Base-by-base conservation (phyloP, 1,140 invertebrate genomes). In the Drosophila pachea region DNA sequence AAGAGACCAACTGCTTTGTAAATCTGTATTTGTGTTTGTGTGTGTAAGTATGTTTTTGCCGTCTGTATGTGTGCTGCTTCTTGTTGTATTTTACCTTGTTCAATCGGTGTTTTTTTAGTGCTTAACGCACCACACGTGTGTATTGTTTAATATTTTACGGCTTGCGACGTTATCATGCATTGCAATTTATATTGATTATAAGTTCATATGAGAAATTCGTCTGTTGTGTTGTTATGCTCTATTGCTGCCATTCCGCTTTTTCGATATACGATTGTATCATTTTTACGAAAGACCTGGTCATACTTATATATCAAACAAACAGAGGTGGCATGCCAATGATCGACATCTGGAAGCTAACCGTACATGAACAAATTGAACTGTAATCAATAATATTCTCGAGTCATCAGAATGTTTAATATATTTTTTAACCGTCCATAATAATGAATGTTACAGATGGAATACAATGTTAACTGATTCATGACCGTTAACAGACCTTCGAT, bases 131-230 rank as follows among this genome's bases (percentile, higher is more conserved):
- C 40, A 35, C 53, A 22, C 22, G 22, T 22, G 22, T 47, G 35
- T 3, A 4, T 59, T 43, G 9, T 43, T 35, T 31, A 47, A 47
- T 76, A 54, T 56, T 47, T 76, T 66, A 33, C 60, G 49, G n/a
- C 38, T 81, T 69, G 61, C 52, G 43, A 52, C 54, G 36, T 75
- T 78, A 72, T 61, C 62, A 53, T 58, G 72, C 68, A 75, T 75
- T 75, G 67, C 67, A 71, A 74, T 76, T 70, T 74, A 45, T 78
- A 78, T 78, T 78, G 75, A 78, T 77, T 77, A 58, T 58, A 69
- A 65, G 36, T 58, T 73, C 60, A 62, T 60, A 73, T 58, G 61
- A 73, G 69, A 60, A 35, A 65, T 65, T 58, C 31, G 61, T 53
- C 61, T 69, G 67, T 69, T 32, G 45, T 52, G 65, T 59, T 68